Conservation (phyloP, 2,888 invertebrate species). For the Drosophila formosana region DNA sequence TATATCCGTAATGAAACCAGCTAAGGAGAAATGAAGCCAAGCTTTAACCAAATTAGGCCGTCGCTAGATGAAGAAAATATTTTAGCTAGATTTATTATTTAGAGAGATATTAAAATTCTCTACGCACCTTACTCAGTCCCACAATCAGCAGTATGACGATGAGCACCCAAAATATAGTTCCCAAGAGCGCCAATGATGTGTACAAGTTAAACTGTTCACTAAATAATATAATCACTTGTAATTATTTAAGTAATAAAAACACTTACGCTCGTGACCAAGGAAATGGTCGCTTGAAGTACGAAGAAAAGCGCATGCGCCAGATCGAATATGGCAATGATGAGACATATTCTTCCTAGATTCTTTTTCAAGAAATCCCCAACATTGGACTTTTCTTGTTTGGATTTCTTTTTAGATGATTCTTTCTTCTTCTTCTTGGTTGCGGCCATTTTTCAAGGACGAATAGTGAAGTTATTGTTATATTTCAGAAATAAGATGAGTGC, state of each 20-base stretch:
- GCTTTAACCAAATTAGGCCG: conserved; percentile 45
- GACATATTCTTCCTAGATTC: conserved; percentile 51
- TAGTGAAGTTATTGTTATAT: conserved; percentile 16
- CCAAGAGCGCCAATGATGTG: conserved; percentile 57
- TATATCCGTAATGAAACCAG: conserved; percentile 59
- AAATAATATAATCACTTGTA: not conserved
- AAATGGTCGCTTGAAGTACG: conserved; percentile 49
- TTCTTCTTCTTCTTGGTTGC: conserved; percentile 40
- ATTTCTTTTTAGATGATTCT: not conserved
- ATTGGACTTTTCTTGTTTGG: not conserved
- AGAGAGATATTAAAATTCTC: not conserved
- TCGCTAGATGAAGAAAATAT: conserved; percentile 30
- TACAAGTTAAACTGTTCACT: conserved; percentile 39
- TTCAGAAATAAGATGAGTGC: conserved; percentile 31
- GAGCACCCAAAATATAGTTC: conserved; percentile 63
- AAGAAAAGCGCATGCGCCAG: conserved; percentile 67
- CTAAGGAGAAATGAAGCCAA: conserved; percentile 66
- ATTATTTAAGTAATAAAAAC: not conserved
- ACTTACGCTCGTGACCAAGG: conserved; percentile 52
- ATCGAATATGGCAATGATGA: conserved; percentile 53
- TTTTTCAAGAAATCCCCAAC: conserved; percentile 11
- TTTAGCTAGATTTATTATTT: not conserved
- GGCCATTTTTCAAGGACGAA: conserved; percentile 39
- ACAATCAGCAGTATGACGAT: conserved; percentile 62
- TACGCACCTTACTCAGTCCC: conserved; percentile 61